These are phyloP conservation scores for Bombus superbus DNA, from an alignment of 1,140 invertebrate species.

Conservation along the genomic window DNA sequence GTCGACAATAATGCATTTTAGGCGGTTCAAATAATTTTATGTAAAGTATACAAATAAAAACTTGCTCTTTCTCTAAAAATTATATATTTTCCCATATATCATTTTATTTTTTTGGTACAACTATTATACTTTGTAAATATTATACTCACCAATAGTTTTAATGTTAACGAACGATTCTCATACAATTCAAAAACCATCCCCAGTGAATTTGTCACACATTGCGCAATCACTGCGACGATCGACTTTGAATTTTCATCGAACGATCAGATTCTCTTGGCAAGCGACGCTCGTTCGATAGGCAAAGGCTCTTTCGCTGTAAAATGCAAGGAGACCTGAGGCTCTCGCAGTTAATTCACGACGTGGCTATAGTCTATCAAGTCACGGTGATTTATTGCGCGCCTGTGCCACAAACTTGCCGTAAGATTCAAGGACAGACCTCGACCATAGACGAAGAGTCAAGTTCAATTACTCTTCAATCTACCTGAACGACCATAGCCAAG, in stretches of 20 bases:
- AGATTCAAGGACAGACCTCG: constrained; percentile 33
- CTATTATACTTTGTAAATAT: too few relatives aligned
- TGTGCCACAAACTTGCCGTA: constrained; percentile 23
- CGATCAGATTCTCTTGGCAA: background rate
- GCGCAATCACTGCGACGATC: background rate
- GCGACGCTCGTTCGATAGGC: background rate
- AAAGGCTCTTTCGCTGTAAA: background rate
- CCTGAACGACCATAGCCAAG: background rate
- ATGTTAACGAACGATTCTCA: background rate
- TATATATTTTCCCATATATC: too few relatives aligned
- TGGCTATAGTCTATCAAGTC: background rate
- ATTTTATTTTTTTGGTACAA: too few relatives aligned
- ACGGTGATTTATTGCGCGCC: constrained; percentile 28
- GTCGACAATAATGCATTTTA: too few relatives aligned
- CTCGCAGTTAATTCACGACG: constrained; percentile 20
- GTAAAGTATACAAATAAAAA: too few relatives aligned
- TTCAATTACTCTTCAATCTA: constrained; percentile 45
- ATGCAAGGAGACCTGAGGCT: background rate
- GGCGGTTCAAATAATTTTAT: too few relatives aligned
- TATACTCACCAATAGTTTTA: background rate
- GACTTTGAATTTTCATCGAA: constrained; percentile 6
- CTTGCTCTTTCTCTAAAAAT: too few relatives aligned
- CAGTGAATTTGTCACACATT: background rate
- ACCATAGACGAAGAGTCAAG: constrained; percentile 26
- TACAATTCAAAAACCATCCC: background rate